Evolutionary conservation across 2,888 invertebrate genomes (phyloP).

Genomic region (Eretmocerus hayati): DNA sequence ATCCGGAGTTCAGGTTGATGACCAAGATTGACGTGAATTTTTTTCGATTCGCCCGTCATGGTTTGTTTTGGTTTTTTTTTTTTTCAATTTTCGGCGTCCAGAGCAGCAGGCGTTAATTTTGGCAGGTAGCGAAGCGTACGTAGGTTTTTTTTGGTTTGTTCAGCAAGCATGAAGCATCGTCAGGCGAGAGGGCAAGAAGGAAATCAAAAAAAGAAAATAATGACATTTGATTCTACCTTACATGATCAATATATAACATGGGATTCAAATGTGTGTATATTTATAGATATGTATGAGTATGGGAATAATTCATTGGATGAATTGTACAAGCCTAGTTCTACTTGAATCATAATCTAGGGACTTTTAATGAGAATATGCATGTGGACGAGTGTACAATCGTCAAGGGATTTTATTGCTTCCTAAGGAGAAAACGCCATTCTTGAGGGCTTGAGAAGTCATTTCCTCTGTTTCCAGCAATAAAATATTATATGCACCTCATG

Average conservation of each 20-base stretch:
- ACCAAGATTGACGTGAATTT: constrained; percentile 10
- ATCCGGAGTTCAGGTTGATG: constrained; percentile 12
- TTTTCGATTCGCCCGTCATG: constrained; percentile 24
- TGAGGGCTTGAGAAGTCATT: too few species aligned
- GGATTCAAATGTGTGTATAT: constrained; percentile 8
- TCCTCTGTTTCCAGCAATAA: too few species aligned
- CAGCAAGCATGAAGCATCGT: constrained; percentile 49
- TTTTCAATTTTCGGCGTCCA: constrained; percentile 20
- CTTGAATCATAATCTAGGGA: too few species aligned
- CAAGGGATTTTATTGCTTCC: too few species aligned
- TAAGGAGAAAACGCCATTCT: too few species aligned
- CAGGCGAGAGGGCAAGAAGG: constrained; percentile 48
- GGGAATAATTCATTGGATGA: too few species aligned
- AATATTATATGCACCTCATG: too few species aligned
- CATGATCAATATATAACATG: constrained; percentile 23
- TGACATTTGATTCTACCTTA: constrained; percentile 36
- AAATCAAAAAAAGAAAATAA: constrained; percentile 48
- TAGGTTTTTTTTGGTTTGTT: constrained; percentile 33
- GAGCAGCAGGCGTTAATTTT: constrained; percentile 41
- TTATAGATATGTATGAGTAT: too few species aligned
- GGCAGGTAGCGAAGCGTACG: constrained; percentile 48
- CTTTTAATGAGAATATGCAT: too few species aligned
- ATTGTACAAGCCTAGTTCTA: too few species aligned
- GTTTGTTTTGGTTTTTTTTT: constrained; percentile 24
- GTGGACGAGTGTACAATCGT: too few species aligned